phyloP scores from a whole-genome alignment of 92 coral and sea anemone genomes.

The Scolanthus callimorphus region DNA sequence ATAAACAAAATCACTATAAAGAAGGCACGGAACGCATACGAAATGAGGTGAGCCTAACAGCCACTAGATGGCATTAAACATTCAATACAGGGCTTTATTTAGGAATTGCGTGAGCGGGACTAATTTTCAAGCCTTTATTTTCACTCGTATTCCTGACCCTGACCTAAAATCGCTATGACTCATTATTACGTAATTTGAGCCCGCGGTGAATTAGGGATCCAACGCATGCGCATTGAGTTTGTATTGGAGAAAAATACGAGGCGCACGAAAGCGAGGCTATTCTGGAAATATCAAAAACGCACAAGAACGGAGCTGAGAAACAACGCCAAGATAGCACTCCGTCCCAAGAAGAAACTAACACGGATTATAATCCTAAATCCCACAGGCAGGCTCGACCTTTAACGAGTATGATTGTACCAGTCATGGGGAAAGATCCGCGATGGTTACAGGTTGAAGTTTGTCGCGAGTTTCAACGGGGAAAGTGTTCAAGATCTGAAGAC shows the following conservation, averaged over 20 bases:
- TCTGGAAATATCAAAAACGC: constrained; percentile 73
- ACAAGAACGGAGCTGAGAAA: not conserved
- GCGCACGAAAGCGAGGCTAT: constrained; percentile 29
- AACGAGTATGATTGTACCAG: constrained; percentile 84
- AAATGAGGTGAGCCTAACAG: not conserved
- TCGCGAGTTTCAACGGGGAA: constrained; percentile 99
- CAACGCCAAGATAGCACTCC: not conserved
- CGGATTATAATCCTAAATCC: constrained; percentile 27
- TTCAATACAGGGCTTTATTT: not conserved
- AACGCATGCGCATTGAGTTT: constrained; percentile 67
- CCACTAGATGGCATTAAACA: not conserved
- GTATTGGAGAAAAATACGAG: constrained; percentile 45
- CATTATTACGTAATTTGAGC: constrained; percentile 93
- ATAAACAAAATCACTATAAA: constrained; percentile 2
- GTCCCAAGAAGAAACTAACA: constrained; percentile 17
- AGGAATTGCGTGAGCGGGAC: constrained; percentile 4
- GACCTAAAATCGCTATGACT: constrained; percentile 75
- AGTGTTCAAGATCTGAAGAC: constrained; percentile 89
- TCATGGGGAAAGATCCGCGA: constrained; percentile 98
- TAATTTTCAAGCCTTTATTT: not conserved
- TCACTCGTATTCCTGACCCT: constrained; percentile 53
- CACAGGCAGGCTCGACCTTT: constrained; percentile 47
- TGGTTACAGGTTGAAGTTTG: constrained; percentile 99
- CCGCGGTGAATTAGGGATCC: constrained; percentile 42
- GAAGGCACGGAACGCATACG: not conserved